Evolutionary conservation across 2,888 invertebrate genomes (phyloP), one percentile per base, ranked within the genome.

Genomic region (Pristionchus entomophagus): DNA sequence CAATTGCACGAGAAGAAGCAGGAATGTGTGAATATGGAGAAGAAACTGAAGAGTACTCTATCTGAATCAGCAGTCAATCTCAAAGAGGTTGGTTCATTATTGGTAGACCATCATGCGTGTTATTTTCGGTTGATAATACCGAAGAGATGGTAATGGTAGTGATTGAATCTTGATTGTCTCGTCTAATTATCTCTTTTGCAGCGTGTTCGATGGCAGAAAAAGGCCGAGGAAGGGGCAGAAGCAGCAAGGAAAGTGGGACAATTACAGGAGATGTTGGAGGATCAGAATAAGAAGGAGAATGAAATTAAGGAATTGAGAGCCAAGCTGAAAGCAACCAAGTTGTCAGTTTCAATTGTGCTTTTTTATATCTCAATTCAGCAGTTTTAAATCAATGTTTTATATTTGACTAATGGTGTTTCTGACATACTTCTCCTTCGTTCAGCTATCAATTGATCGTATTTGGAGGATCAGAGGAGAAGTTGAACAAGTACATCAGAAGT

Each of bases 251-350:
- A 65, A 49, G 49, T 65, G 49, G 65, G 29, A 49, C 65, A 62
- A 65, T 26, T 84, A 19, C 6, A 65, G 45, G 41, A 22, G 5
- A 84, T 84, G 65, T 29, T 84, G 19, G 65, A n/a, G 19, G 83
- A 84, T 49, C 83, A 84, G 19, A 45, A 65, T 45, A 32, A 45
- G 22, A 65, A 53, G 35, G 65, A 84, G 49, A 84, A 29, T 19
- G 83, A 84, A 45, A 32, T 84, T 12, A 41, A 26, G 32, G 32
- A 32, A 0, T 14, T 49, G n/a, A 65, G 35, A 32, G 29, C 26
- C 6, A 84, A n/a, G n/a, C 49, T 84, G 22, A 62, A 84, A 35
- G 83, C 83, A n/a, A 45, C 45, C 22, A 84, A 65, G 35, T 84
- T 84, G 83, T 84, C 2, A 49, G 83, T 49, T 62, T n/a, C n/a